These are phyloP conservation scores for Umimayanthus kanabou DNA, from an alignment of 92 coral and sea anemone species.

Conservation along the genomic window DNA sequence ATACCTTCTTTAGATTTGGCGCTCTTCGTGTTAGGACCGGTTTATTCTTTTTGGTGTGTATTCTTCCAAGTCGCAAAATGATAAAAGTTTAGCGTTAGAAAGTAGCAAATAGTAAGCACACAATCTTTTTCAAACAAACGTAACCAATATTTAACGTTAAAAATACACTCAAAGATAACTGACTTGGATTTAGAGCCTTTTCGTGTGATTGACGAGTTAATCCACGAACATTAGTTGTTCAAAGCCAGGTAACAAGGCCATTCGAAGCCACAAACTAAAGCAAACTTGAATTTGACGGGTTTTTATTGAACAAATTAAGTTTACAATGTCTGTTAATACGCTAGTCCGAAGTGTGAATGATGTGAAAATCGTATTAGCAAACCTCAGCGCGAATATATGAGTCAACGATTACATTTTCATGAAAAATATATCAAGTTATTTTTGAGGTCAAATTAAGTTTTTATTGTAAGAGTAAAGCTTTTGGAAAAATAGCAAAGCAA, in stretches of 20 bases:
- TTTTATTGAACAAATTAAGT: conserved; percentile 44
- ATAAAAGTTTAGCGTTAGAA: not conserved
- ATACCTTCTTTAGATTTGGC: conserved; percentile 53
- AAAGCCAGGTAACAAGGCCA: conserved; percentile 18
- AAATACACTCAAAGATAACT: not conserved
- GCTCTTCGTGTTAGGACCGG: conserved; percentile 34
- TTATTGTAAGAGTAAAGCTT: conserved; percentile 54
- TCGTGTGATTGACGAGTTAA: conserved; percentile 74
- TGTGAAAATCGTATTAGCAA: conserved; percentile 57
- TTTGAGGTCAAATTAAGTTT: conserved; percentile 39
- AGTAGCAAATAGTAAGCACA: not conserved
- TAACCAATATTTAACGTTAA: conserved; percentile 7
- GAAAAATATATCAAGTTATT: conserved; percentile 28
- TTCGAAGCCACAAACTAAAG: conserved; percentile 35
- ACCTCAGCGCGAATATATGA: not conserved
- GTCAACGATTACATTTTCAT: conserved; percentile 24
- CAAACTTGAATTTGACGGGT: conserved; percentile 29
- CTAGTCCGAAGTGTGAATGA: conserved; percentile 39
- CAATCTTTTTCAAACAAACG: conserved; percentile 6
- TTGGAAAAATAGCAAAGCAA: conserved; percentile 54
- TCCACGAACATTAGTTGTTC: conserved; percentile 57
- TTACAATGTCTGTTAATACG: conserved; percentile 31
- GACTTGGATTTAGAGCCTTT: conserved; percentile 4
- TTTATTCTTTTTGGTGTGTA: not conserved
- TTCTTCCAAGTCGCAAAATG: not conserved